Conservation (phyloP, 2,113 vertebrate genomes). For the Pangasianodon gigas region DNA sequence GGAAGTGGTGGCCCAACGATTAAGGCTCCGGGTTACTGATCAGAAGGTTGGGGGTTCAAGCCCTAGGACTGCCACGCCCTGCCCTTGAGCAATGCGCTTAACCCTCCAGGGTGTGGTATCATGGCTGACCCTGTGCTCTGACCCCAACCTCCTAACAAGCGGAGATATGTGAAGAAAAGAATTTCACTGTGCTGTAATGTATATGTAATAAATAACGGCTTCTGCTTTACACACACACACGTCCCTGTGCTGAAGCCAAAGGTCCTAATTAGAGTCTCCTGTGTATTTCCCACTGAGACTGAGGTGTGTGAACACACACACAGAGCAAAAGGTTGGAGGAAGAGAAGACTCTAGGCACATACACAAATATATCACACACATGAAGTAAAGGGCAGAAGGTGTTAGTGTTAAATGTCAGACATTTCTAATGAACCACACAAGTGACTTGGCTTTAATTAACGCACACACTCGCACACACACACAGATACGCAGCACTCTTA, state of each 20-base stretch:
- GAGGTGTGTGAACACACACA: background rate
- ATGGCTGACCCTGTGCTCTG: too few relatives aligned
- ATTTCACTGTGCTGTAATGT: background rate
- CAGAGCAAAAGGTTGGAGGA: background rate
- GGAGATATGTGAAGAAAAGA: background rate
- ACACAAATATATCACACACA: slow-evolving; percentile 32
- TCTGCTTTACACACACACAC: background rate
- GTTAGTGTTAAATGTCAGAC: slow-evolving; percentile 26
- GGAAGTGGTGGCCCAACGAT: background rate
- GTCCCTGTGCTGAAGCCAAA: background rate
- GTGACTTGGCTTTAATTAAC: slow-evolving; percentile 15
- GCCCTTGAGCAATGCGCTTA: background rate
- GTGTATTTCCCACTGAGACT: background rate
- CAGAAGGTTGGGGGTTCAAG: too few relatives aligned
- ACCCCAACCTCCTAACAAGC: background rate
- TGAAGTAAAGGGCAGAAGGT: slow-evolving; percentile 3
- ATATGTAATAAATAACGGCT: too few relatives aligned
- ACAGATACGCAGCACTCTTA: background rate
- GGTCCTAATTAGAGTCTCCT: background rate
- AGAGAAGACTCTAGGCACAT: slow-evolving; percentile 19
- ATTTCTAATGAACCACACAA: slow-evolving; percentile 1
- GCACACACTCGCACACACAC: too few relatives aligned
- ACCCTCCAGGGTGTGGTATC: background rate
- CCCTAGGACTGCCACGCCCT: too few relatives aligned
- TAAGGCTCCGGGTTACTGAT: background rate